phyloP scores from a whole-genome alignment of 2,888 invertebrate genomes.

The Leptodirus hochenwartii region DNA sequence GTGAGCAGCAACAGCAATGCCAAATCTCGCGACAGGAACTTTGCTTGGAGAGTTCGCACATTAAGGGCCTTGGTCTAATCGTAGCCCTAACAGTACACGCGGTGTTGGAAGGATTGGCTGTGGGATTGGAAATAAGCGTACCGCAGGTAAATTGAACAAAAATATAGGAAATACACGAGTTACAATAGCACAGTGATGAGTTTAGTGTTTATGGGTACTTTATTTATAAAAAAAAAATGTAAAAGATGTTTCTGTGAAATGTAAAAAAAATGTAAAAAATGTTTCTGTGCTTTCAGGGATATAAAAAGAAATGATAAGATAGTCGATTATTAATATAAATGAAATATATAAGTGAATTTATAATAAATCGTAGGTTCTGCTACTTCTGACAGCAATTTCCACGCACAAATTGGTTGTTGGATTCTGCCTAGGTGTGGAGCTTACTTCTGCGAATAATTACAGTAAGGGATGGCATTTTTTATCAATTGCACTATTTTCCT shows the following conservation, averaged over 20 bases:
- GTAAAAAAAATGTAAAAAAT: too few species aligned
- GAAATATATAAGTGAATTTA: constrained; percentile 5
- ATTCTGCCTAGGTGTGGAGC: constrained; percentile 62
- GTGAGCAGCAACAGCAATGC: constrained; percentile 29
- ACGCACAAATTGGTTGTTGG: constrained; percentile 69
- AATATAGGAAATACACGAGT: background rate
- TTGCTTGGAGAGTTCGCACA: constrained; percentile 35
- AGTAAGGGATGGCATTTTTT: constrained; percentile 31
- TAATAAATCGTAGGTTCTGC: constrained; percentile 35
- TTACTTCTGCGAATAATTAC: constrained; percentile 25
- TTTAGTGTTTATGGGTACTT: too few species aligned
- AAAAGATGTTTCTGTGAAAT: too few species aligned
- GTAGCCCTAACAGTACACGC: constrained; percentile 62
- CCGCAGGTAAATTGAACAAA: constrained; percentile 33
- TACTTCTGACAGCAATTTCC: constrained; percentile 48
- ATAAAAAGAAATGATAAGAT: too few species aligned
- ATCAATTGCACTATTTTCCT: constrained; percentile 43
- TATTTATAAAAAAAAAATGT: too few species aligned
- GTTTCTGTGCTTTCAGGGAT: too few species aligned
- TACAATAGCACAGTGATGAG: too few species aligned
- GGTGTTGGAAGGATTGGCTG: constrained; percentile 61
- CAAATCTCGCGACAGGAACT: constrained; percentile 50
- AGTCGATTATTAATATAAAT: too few species aligned
- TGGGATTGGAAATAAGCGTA: constrained; percentile 51
- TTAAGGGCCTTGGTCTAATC: constrained; percentile 46